These are phyloP conservation scores for Sus cebifrons DNA, from an alignment of 2,797 vertebrate species.

Conservation along the genomic window DNA sequence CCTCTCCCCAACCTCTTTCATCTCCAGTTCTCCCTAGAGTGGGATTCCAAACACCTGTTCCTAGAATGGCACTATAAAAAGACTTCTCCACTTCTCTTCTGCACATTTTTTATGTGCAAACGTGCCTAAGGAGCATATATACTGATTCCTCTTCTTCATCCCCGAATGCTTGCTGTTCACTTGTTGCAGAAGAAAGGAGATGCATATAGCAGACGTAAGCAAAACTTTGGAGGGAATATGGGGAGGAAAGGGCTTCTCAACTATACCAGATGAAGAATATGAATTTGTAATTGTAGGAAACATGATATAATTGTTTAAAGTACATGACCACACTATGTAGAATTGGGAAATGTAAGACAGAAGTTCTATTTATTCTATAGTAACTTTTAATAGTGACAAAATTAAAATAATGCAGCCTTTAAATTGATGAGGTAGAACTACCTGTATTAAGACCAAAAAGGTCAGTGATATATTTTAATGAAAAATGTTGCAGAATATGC, in stretches of 20 bases:
- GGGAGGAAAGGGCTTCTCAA: neutral
- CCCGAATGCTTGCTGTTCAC: conserved; percentile 70
- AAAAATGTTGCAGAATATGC: neutral
- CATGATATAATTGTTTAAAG: neutral
- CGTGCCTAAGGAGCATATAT: neutral
- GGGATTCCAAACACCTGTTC: conserved; percentile 68
- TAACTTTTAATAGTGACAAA: conserved; percentile 44
- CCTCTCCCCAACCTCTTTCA: neutral
- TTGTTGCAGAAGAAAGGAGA: conserved; percentile 69
- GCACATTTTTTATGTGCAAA: neutral
- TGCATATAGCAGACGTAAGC: conserved; percentile 64
- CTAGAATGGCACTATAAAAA: conserved; percentile 61
- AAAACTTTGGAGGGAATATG: neutral
- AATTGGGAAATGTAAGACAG: conserved; percentile 25
- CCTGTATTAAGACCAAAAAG: neutral
- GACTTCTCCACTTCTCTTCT: neutral
- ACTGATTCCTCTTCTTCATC: neutral
- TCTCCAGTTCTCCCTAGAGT: conserved; percentile 62
- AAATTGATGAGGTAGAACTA: neutral
- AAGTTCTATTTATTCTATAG: neutral
- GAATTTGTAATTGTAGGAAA: conserved; percentile 25
- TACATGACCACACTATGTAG: neutral
- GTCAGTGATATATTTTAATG: neutral
- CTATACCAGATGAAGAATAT: neutral
- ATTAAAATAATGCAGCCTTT: neutral